Conservation (phyloP, 1,140 invertebrate species). For the Aphis gossypii region DNA sequence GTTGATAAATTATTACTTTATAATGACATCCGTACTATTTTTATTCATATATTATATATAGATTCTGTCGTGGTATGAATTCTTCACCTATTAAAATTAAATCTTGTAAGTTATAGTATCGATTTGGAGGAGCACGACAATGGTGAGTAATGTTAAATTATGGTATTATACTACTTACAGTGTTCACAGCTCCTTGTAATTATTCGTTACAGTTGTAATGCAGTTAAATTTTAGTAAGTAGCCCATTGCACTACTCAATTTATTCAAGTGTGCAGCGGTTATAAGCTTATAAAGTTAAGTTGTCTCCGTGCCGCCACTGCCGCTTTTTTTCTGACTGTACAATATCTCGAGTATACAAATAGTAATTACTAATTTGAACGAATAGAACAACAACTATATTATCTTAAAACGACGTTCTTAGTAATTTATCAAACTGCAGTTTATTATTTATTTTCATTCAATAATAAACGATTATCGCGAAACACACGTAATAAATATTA, state of each 20-base stretch:
- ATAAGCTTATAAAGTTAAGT: not conserved
- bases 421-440: not conserved
- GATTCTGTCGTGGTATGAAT: not conserved
- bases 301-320: not conserved
- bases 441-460: not conserved
- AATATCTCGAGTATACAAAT: slow-evolving; percentile 1
- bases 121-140: no score
- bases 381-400: not conserved
- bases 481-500: not conserved
- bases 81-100: not conserved
- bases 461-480: not conserved
- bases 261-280: not conserved
- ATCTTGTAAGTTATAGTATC: not conserved
- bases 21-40: not conserved
- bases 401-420: not conserved
- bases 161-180: no score
- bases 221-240: not conserved
- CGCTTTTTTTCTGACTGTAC: not conserved
- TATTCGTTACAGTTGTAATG: not conserved
- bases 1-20: not conserved
- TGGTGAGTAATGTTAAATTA: no score
- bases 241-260: not conserved
- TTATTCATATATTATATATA: not conserved
- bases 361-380: not conserved
- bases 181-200: not conserved